Evolutionary conservation across 2,888 invertebrate genomes (phyloP).

Genomic region (Sericinus montela): DNA sequence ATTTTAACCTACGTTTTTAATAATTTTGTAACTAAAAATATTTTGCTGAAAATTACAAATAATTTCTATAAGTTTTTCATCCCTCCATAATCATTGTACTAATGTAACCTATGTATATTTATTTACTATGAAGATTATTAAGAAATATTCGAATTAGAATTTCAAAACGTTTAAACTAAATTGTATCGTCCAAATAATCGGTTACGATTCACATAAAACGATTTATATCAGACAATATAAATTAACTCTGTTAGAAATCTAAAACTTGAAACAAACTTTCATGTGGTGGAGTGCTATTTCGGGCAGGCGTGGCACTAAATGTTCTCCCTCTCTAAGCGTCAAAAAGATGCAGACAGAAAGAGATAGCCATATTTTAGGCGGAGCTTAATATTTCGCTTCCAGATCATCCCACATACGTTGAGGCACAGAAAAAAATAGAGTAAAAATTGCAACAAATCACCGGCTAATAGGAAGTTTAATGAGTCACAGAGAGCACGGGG

Average conservation of each 20-base stretch:
- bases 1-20: too few relatives aligned
- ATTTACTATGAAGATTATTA: too few relatives aligned
- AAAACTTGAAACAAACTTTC: slow-evolving; percentile 13
- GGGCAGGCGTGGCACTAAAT: slow-evolving; percentile 24
- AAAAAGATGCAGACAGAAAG: slow-evolving; percentile 24
- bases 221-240: slow-evolving; percentile 10
- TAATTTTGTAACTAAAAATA: too few relatives aligned
- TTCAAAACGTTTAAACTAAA: too few relatives aligned
- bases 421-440: slow-evolving; percentile 33
- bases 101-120: too few relatives aligned
- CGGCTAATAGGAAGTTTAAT: slow-evolving; percentile 45
- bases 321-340: slow-evolving; percentile 18
- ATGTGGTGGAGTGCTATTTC: slow-evolving; percentile 1
- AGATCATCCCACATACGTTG: slow-evolving; percentile 45
- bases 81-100: too few relatives aligned
- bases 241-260: slow-evolving; percentile 12
- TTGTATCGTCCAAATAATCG: too few relatives aligned
- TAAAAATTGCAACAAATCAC: slow-evolving; percentile 45
- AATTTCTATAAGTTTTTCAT: too few relatives aligned
- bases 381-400: slow-evolving; percentile 32
- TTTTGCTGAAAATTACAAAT: too few relatives aligned
- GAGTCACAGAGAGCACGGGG: slow-evolving; percentile 27
- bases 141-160: too few relatives aligned
- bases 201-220: neutral
- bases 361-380: slow-evolving; percentile 42